phyloP scores from a whole-genome alignment of 1,140 invertebrate species.

The Megalopta genalis region DNA sequence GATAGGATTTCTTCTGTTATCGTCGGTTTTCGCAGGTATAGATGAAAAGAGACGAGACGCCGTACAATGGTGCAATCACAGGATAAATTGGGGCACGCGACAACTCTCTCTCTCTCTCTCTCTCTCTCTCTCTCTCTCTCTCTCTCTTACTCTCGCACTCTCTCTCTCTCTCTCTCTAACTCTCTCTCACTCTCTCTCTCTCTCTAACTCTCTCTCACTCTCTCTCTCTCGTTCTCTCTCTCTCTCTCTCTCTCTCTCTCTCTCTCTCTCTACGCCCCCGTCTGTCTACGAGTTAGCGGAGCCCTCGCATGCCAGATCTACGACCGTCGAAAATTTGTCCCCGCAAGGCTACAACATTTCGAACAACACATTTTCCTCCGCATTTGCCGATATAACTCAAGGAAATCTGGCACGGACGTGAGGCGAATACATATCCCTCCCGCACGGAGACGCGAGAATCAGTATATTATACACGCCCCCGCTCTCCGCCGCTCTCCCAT shows the following conservation, averaged over 20 bases:
- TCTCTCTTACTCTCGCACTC: no score
- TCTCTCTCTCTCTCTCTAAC: no score
- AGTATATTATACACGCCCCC: slow-evolving; percentile 28
- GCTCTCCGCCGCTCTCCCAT: no score
- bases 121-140: no score
- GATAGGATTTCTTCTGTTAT: slow-evolving; percentile 18
- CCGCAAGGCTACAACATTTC: slow-evolving; percentile 12
- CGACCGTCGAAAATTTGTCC: slow-evolving; percentile 32
- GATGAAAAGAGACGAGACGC: slow-evolving; percentile 1
- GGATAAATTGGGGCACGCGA: slow-evolving; percentile 31
- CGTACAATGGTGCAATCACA: slow-evolving; percentile 35
- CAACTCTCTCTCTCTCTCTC: slow-evolving; percentile 20
- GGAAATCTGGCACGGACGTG: slow-evolving; percentile 41
- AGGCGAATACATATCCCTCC: slow-evolving; percentile 21
- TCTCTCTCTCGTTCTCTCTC: no score
- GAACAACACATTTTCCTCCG: slow-evolving; percentile 31
- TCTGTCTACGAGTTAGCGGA: slow-evolving; percentile 17
- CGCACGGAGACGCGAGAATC: slow-evolving; percentile 22
- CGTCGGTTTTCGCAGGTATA: background rate
- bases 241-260: no score
- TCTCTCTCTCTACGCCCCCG: no score
- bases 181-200: no score
- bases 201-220: no score
- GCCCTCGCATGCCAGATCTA: background rate
- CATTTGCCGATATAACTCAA: slow-evolving; percentile 43